Conservation (phyloP, 2,113 vertebrate species). For the Phalacrocorax carbo region DNA sequence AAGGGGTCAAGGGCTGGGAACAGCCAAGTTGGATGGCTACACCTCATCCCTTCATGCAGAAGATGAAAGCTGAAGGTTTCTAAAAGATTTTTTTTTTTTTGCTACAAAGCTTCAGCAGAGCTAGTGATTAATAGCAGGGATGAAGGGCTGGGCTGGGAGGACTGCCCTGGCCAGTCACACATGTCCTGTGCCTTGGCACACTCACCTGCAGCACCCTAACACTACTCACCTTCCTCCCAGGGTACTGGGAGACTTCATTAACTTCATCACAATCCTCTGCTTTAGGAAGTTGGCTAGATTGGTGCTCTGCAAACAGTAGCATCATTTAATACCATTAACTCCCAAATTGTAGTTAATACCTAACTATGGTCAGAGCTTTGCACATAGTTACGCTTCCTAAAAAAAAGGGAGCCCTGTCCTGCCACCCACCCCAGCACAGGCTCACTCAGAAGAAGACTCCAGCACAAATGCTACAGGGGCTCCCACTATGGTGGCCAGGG, state of each 20-base stretch:
- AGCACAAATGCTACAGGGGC: rapidly evolving
- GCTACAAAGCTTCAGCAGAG: neutral
- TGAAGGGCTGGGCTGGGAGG: neutral
- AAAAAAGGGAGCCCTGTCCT: neutral
- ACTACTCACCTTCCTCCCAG: neutral
- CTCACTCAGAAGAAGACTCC: neutral
- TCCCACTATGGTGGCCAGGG: rapidly evolving
- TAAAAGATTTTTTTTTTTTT: neutral
- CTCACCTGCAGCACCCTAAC: neutral
- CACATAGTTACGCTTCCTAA: neutral
- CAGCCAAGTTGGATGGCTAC: neutral
- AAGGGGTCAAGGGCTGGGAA: neutral
- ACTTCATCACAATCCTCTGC: neutral
- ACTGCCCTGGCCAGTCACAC: neutral
- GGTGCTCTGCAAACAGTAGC: neutral
- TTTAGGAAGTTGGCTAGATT: neutral
- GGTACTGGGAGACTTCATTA: neutral
- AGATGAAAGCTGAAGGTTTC: neutral
- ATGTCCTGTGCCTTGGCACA: neutral
- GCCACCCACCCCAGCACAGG: too few relatives aligned
- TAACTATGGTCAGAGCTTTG: neutral
- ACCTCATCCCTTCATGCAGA: neutral
- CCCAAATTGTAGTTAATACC: neutral
- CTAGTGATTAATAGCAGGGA: neutral
- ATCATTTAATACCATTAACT: neutral